Evolutionary conservation across 2,113 vertebrate genomes (phyloP).

Genomic region (Haliaeetus leucogaster): DNA sequence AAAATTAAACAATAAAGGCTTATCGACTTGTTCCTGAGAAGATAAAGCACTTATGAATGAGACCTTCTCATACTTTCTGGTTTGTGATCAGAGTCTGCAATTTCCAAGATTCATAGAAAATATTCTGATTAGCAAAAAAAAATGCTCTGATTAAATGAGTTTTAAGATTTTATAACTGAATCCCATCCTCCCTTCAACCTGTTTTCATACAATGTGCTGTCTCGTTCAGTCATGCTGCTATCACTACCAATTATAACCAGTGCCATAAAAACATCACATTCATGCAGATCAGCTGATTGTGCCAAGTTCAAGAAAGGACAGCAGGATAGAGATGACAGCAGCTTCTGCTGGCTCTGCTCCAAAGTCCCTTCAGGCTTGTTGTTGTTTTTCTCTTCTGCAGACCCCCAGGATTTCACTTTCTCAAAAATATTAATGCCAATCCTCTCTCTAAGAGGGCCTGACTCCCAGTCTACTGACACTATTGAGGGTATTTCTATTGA

Average conservation of each 20-base stretch:
- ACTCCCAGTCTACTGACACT: background rate
- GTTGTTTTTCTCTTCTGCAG: conserved; percentile 24
- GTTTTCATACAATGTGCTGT: conserved; percentile 27
- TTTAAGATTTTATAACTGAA: conserved; percentile 42
- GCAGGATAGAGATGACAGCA: conserved; percentile 50
- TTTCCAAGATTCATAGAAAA: conserved; percentile 52
- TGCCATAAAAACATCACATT: conserved; percentile 61
- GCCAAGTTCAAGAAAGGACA: conserved; percentile 68
- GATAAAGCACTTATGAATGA: conserved; percentile 64
- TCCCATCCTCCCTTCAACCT: conserved; percentile 25
- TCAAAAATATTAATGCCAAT: background rate
- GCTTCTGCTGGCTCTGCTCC: conserved; percentile 35
- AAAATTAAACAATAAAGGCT: conserved; percentile 69
- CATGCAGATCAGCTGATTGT: conserved; percentile 58
- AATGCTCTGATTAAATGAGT: conserved; percentile 9
- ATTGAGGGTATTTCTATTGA: background rate
- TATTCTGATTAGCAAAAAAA: conserved; percentile 53
- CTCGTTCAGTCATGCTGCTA: background rate
- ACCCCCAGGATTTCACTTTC: background rate
- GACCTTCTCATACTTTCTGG: conserved; percentile 39
- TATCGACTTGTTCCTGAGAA: conserved; percentile 66
- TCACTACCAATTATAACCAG: conserved; percentile 36
- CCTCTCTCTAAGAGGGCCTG: background rate
- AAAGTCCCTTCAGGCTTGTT: conserved; percentile 24
- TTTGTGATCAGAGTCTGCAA: conserved; percentile 51